phyloP scores from a whole-genome alignment of 1,140 invertebrate species.

The Bombus consobrinus region DNA sequence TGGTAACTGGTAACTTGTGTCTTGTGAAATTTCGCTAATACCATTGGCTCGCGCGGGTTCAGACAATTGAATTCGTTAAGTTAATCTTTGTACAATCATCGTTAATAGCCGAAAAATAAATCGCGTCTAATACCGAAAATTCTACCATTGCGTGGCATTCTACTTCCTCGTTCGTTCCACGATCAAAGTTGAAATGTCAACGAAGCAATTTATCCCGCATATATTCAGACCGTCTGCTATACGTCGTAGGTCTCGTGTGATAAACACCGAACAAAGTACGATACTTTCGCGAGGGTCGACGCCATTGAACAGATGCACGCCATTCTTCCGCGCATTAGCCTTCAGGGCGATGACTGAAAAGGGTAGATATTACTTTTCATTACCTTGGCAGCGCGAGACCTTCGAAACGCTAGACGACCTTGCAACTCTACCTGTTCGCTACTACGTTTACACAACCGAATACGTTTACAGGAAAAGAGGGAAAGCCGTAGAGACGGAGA shows the following conservation, averaged over 20 bases:
- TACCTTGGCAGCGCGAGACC: slow-evolving; percentile 1
- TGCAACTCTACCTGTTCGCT: slow-evolving; percentile 23
- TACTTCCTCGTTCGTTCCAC: neutral
- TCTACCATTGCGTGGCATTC: neutral
- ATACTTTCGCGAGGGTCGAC: slow-evolving; percentile 3
- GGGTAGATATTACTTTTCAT: slow-evolving; percentile 47
- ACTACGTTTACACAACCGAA: neutral
- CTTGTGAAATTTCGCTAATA: neutral
- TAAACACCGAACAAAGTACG: neutral
- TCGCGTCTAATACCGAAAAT: too few species aligned
- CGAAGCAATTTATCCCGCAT: neutral
- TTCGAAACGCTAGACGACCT: slow-evolving; percentile 38
- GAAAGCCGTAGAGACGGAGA: neutral
- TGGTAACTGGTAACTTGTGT: neutral
- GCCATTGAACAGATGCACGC: slow-evolving; percentile 2
- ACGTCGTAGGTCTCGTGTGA: neutral
- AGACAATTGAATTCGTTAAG: too few species aligned
- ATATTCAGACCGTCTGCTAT: neutral
- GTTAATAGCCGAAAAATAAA: neutral
- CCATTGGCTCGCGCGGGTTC: too few species aligned
- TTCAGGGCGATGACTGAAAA: slow-evolving; percentile 15
- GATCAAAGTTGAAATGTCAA: neutral
- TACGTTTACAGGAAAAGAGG: neutral
- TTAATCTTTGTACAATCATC: neutral
- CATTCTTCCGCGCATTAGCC: neutral